Base-by-base conservation (phyloP, 2,797 vertebrate species). In the Melopsittacus undulatus region DNA sequence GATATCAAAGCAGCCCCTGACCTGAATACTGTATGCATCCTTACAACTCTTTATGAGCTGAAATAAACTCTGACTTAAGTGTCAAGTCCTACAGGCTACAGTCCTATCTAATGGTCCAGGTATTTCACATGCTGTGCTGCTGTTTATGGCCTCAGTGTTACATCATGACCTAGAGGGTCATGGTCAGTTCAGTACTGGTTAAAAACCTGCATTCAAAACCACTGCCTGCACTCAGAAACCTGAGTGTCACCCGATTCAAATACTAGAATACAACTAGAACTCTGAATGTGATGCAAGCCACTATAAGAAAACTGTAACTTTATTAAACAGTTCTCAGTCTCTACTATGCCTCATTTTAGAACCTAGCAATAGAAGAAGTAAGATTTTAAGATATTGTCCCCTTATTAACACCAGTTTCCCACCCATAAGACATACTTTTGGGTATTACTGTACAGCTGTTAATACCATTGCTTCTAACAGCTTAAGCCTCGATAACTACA, bases 341-440 rank as follows among this genome's bases (percentile, higher is more conserved):
- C 57, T 42, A 51, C 56, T n/a, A 20, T 19, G 46, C 46, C 36
- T 80, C 22, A 49, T 49, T 66, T 87, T 46, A 46, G 54, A 84
- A 13, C 15, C 40, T 22, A 63, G 30, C 13, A 46, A 42, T 10
- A 20, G 54, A 56, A 86, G 36, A 49, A 34, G 30, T 23, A 29
- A 70, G 30, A 83, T 82, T 83, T 78, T 68, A 87, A 86, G 68
- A 38, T 48, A 30, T 18, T 85, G 57, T 38, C 84, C 69, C 90
- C 79, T 80, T 62, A 72, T 73, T 64, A 22, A 78, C 56, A 52
- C 21, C 45, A 11, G 45, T 82, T 84, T 64, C 83, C 45, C 46
- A 62, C 34, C 38, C 42, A 7, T 13, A 38, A 38, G 63, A 62
- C 36, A 49, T 23, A 66, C 23, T 68, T 82, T 32, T 17, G 46